These are phyloP conservation scores for Lampris megalopsis DNA, from an alignment of 2,113 vertebrate species.

Conservation along the genomic window DNA sequence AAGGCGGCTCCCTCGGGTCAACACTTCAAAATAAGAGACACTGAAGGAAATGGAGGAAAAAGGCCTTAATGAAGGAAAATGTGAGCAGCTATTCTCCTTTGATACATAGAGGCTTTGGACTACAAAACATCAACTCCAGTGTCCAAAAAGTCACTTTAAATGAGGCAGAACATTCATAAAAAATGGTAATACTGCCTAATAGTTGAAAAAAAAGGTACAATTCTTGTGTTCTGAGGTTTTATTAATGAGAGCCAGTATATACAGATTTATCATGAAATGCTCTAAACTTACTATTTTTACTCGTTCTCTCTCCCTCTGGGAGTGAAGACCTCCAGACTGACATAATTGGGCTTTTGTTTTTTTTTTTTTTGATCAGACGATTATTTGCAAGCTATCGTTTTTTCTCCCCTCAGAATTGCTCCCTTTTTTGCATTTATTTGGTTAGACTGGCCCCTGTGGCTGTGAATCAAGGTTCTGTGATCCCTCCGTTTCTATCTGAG, in stretches of 20 bases:
- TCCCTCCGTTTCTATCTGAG: constrained; percentile 57
- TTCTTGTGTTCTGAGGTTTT: constrained; percentile 54
- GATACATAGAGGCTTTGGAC: constrained; percentile 24
- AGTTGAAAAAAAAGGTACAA: constrained; percentile 50
- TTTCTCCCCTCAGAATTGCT: constrained; percentile 22
- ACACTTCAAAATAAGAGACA: constrained; percentile 36
- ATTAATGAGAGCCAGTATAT: constrained; percentile 51
- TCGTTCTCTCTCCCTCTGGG: constrained; percentile 26
- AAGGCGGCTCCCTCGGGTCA: neutral
- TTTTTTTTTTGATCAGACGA: constrained; percentile 52
- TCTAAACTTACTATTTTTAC: constrained; percentile 67
- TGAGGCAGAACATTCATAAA: constrained; percentile 71
- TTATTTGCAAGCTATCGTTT: constrained; percentile 49
- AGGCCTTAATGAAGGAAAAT: constrained; percentile 29
- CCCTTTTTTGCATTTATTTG: constrained; percentile 60
- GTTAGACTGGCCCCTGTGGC: constrained; percentile 66
- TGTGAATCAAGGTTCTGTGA: constrained; percentile 59
- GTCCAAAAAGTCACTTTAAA: constrained; percentile 63
- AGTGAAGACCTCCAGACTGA: constrained; percentile 54
- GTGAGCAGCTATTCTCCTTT: constrained; percentile 49
- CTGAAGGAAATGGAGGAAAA: constrained; percentile 26
- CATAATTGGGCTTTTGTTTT: constrained; percentile 48
- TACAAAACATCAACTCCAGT: constrained; percentile 33
- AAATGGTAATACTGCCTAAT: constrained; percentile 47
- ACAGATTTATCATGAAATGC: constrained; percentile 57